phyloP scores from a whole-genome alignment of 2,113 vertebrate species.

The Podocnemis expansa region DNA sequence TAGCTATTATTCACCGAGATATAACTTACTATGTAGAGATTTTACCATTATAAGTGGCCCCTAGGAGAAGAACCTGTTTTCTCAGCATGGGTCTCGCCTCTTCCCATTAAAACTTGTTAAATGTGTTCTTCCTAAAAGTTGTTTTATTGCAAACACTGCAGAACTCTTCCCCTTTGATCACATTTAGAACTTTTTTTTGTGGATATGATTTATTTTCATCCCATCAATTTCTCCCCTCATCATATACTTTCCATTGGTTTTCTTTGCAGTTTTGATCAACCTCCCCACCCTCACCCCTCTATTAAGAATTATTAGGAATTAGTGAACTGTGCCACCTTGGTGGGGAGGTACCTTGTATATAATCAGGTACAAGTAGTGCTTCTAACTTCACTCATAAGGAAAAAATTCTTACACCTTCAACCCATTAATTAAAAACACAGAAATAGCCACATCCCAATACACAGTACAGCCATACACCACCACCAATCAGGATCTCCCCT shows the following conservation, averaged over 20 bases:
- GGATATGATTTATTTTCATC: background rate
- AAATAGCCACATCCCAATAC: background rate
- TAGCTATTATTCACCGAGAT: background rate
- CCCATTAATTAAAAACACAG: background rate
- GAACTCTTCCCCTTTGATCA: background rate
- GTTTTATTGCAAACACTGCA: background rate
- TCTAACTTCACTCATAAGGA: background rate
- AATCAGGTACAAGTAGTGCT: background rate
- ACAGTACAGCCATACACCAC: accelerated
- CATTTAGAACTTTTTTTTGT: background rate
- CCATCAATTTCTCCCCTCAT: background rate
- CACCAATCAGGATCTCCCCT: accelerated
- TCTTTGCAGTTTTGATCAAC: background rate
- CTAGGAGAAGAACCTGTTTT: background rate
- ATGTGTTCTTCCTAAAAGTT: background rate
- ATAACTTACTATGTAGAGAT: background rate
- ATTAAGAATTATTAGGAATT: background rate
- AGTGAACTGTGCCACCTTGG: background rate
- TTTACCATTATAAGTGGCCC: background rate
- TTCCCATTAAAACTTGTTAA: background rate
- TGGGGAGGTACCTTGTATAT: background rate
- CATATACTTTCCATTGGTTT: background rate
- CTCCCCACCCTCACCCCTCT: no score
- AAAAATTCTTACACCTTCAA: background rate
- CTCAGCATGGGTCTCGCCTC: background rate